Evolutionary conservation across 2,797 vertebrate species (phyloP).

Genomic region (Urocyon cinereoargenteus): DNA sequence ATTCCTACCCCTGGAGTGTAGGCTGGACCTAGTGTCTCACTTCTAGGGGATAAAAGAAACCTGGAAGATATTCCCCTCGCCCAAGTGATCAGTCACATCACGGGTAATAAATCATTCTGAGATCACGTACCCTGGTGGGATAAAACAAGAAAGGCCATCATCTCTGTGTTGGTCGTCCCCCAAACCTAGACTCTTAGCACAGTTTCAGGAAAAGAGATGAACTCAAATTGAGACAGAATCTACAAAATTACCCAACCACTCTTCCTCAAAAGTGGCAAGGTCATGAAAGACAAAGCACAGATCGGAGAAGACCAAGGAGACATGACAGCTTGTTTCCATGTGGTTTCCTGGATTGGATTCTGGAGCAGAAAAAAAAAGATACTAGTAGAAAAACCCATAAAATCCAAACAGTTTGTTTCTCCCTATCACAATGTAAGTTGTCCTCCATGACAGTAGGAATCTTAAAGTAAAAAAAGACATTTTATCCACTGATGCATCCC

Average conservation of each 20-base stretch:
- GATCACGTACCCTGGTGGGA: no score
- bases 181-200: background rate
- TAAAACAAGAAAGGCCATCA: background rate
- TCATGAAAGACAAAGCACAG: background rate
- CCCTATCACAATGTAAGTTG: background rate
- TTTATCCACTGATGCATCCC: background rate
- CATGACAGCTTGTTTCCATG: background rate
- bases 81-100: background rate
- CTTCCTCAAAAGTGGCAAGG: background rate
- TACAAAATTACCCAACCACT: background rate
- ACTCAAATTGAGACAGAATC: background rate
- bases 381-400: background rate
- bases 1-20: background rate
- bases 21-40: background rate
- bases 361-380: background rate
- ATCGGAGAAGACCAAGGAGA: background rate
- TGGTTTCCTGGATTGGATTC: background rate
- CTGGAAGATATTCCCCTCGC: background rate
- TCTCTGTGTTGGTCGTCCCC: background rate
- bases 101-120: background rate
- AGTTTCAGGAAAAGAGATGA: background rate
- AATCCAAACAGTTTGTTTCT: background rate
- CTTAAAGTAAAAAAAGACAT: background rate
- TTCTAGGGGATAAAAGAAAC: background rate
- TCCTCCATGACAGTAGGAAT: background rate